Evolutionary conservation across 2,888 invertebrate genomes (phyloP).

Genomic region (Lordiphosa andalusiaca): DNA sequence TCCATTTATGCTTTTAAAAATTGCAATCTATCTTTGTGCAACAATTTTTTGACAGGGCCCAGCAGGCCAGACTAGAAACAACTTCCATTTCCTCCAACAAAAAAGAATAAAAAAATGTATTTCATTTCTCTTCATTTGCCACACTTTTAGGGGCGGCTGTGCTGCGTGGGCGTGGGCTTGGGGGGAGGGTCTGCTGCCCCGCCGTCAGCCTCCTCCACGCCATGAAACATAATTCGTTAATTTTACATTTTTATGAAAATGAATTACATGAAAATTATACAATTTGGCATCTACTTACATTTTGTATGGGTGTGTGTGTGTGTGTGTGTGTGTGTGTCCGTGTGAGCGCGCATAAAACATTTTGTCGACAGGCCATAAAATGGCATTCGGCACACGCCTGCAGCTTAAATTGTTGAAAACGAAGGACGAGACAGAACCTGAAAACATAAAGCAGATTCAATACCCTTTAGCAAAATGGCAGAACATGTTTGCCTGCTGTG

Average conservation of each 20-base stretch:
- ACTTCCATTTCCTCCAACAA: constrained; percentile 10
- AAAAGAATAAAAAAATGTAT: constrained; percentile 56
- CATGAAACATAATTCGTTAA: constrained; percentile 60
- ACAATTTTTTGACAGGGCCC: constrained; percentile 38
- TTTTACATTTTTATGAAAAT: constrained; percentile 57
- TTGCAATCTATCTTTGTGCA: constrained; percentile 65
- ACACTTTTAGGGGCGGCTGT: background rate
- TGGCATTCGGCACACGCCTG: constrained; percentile 48
- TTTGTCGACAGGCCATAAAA: constrained; percentile 42
- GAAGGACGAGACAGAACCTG: background rate
- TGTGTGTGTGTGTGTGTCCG: constrained; percentile 9
- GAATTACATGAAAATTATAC: constrained; percentile 52
- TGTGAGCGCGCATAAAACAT: constrained; percentile 42
- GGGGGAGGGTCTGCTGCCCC: constrained; percentile 4
- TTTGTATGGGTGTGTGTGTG: constrained; percentile 8
- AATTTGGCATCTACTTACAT: constrained; percentile 31
- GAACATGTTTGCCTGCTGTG: no score
- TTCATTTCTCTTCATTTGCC: constrained; percentile 70
- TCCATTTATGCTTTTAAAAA: constrained; percentile 65
- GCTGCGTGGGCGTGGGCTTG: background rate
- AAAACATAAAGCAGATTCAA: background rate
- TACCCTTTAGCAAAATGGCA: no score
- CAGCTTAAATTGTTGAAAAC: constrained; percentile 38
- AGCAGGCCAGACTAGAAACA: constrained; percentile 12
- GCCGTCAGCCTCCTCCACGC: background rate